Conservation (phyloP, 2,888 invertebrate genomes). For the Proisotoma minuta region DNA sequence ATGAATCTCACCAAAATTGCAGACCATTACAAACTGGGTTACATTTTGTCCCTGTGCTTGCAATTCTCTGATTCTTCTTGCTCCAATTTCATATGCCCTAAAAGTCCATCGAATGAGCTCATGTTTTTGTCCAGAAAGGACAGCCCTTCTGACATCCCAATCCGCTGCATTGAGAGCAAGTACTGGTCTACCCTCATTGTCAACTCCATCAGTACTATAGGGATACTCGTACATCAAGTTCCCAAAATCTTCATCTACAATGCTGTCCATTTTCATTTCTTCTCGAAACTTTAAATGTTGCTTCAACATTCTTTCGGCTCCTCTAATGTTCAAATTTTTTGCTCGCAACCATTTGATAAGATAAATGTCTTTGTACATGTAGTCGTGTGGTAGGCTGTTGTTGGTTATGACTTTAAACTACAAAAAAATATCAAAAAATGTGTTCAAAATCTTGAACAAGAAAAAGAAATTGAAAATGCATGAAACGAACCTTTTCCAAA, state of each 20-base stretch:
- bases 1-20: constrained; percentile 3
- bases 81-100: neutral
- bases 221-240: neutral
- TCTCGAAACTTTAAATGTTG: constrained; percentile 2
- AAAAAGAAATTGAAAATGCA: neutral
- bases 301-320: constrained; percentile 2
- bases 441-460: neutral
- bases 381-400: neutral
- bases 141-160: constrained; percentile 7
- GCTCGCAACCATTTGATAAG: constrained; percentile 12
- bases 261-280: constrained; percentile 1
- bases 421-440: neutral
- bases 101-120: neutral
- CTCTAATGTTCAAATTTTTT: neutral
- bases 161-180: constrained; percentile 1
- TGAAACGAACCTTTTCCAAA: neutral
- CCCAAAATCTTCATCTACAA: constrained; percentile 5
- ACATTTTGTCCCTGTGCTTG: constrained; percentile 4
- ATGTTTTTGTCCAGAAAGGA: neutral
- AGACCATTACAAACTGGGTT: constrained; percentile 10
- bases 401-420: neutral
- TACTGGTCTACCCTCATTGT: constrained; percentile 13
- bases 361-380: constrained; percentile 3
- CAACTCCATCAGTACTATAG: constrained; percentile 4
- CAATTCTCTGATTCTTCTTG: neutral